Conservation (phyloP, 2,113 vertebrate genomes). For the Tragelaphus imberbis region DNA sequence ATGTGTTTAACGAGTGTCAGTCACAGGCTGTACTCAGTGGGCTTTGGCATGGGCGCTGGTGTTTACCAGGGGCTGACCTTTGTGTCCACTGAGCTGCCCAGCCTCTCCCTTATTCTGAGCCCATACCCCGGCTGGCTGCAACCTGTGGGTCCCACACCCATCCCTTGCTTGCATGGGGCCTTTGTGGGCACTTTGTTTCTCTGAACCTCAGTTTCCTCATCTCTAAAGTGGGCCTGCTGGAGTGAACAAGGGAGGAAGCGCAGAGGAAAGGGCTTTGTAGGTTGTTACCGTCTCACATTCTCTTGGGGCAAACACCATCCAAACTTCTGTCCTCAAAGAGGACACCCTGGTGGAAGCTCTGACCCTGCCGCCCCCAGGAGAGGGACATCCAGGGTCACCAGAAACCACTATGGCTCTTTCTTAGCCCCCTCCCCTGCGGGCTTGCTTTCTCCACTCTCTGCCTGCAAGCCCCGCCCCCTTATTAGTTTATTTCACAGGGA, state of each 20-base stretch:
- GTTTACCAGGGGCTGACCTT: rapidly evolving
- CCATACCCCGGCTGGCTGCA: rapidly evolving
- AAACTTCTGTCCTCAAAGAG: neutral
- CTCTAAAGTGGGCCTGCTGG: neutral
- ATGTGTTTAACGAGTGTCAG: rapidly evolving
- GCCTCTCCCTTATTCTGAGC: neutral
- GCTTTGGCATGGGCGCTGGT: neutral
- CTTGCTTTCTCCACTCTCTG: rapidly evolving
- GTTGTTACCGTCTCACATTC: neutral
- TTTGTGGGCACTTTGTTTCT: neutral
- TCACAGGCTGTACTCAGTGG: rapidly evolving
- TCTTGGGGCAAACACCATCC: neutral
- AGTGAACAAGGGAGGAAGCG: neutral
- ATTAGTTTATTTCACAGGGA: neutral
- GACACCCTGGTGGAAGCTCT: neutral
- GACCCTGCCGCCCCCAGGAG: rapidly evolving
- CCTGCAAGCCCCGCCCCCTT: no score
- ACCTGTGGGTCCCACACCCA: neutral
- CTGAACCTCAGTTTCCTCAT: neutral
- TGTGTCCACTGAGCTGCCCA: neutral
- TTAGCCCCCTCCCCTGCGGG: rapidly evolving
- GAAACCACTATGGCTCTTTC: neutral
- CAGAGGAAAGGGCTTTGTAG: neutral
- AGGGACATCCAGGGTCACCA: neutral
- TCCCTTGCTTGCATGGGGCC: neutral